Evolutionary conservation across 2,888 invertebrate species (phyloP).

Genomic region (Papilio elwesi): DNA sequence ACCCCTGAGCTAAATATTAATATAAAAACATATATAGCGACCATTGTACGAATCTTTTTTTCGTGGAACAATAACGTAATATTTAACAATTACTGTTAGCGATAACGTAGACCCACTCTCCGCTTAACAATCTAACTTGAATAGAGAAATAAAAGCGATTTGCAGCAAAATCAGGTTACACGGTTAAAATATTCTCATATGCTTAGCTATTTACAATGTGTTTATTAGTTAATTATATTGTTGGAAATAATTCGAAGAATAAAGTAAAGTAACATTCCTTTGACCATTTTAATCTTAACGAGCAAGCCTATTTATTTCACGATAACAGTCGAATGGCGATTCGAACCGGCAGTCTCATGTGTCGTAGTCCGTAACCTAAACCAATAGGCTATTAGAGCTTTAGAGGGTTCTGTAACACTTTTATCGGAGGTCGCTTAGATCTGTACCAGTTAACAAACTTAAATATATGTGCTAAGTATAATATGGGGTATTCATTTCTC

Average conservation of each 20-base stretch:
- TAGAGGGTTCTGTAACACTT: too few relatives aligned
- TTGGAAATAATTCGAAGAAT: neutral
- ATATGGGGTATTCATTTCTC: too few relatives aligned
- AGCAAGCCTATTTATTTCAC: too few relatives aligned
- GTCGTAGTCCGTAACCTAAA: too few relatives aligned
- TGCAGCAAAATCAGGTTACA: constrained; percentile 28
- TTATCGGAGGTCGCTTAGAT: too few relatives aligned
- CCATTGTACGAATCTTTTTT: constrained; percentile 19
- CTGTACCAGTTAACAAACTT: too few relatives aligned
- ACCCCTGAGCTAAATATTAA: constrained; percentile 21
- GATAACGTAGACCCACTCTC: constrained; percentile 13
- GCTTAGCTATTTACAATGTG: neutral
- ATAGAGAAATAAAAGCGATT: constrained; percentile 31
- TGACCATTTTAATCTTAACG: too few relatives aligned
- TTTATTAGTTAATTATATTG: neutral
- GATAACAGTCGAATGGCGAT: too few relatives aligned
- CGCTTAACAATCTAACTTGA: constrained; percentile 23
- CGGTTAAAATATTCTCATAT: constrained; percentile 36
- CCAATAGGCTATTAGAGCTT: too few relatives aligned
- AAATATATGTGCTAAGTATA: too few relatives aligned
- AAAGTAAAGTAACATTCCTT: neutral
- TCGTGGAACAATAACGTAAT: constrained; percentile 18
- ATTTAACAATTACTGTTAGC: constrained; percentile 35
- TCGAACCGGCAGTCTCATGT: too few relatives aligned
- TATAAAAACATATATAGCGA: constrained; percentile 17